Percentiles rank a stretch among this genome's conserved stretches.
phyloP scores from a whole-genome alignment of 2,888 invertebrate species.

The Chalcosyrphus nemorum region DNA sequence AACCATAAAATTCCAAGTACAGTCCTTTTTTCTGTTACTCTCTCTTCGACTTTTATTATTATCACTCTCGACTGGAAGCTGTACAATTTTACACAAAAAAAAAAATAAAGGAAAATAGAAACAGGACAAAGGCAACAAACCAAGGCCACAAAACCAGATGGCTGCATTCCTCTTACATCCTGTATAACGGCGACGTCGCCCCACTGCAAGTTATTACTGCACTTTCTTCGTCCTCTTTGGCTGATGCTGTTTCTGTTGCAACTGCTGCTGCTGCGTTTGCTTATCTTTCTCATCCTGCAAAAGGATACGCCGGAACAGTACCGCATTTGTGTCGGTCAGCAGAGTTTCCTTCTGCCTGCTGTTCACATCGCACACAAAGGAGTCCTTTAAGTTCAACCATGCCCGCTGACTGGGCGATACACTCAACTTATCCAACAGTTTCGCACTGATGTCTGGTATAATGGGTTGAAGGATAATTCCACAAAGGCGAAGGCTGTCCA shows the following conservation, averaged over 20 bases:
- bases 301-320: slow-evolving; percentile 79
- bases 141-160: not conserved
- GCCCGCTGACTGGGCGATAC: slow-evolving; percentile 82
- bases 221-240: slow-evolving; percentile 55
- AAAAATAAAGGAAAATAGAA: too few relatives aligned
- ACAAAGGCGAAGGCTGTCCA: slow-evolving; percentile 92
- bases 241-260: slow-evolving; percentile 38
- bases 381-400: slow-evolving; percentile 82
- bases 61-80: not conserved
- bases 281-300: slow-evolving; percentile 73
- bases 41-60: slow-evolving; percentile 11
- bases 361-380: slow-evolving; percentile 75
- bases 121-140: not conserved
- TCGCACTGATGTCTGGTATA: slow-evolving; percentile 87
- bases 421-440: slow-evolving; percentile 87
- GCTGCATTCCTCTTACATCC: not conserved
- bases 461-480: slow-evolving; percentile 93
- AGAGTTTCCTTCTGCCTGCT: slow-evolving; percentile 44
- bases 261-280: slow-evolving; percentile 22
- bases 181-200: too few relatives aligned
- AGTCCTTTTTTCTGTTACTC: slow-evolving; percentile 23
- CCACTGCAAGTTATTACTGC: slow-evolving; percentile 36
- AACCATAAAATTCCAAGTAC: slow-evolving; percentile 29
- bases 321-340: slow-evolving; percentile 75
- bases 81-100: not conserved